A percentile compares a stretch with the other conserved stretches of the same genome.
phyloP scores from a whole-genome alignment of 2,113 vertebrate species.

The Euleptes europaea region DNA sequence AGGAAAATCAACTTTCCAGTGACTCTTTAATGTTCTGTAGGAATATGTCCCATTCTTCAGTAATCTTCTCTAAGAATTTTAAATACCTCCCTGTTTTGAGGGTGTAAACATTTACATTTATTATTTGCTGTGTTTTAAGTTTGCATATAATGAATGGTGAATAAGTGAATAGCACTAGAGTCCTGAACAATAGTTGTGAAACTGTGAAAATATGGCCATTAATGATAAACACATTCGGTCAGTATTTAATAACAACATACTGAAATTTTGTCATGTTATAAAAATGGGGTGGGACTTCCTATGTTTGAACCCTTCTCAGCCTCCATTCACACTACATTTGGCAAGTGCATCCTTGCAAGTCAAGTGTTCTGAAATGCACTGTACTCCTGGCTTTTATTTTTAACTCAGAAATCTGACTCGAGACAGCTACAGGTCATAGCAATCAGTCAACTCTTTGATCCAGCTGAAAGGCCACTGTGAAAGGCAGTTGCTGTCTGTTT shows the following conservation, averaged over 20 bases:
- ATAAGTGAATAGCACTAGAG: background rate
- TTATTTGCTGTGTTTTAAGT: background rate
- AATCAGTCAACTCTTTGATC: background rate
- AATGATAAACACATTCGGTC: slow-evolving; percentile 34
- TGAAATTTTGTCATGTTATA: slow-evolving; percentile 37
- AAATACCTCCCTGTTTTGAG: background rate
- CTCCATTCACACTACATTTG: slow-evolving; percentile 14
- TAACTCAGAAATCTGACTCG: background rate
- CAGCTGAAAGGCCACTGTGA: background rate
- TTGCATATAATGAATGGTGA: background rate
- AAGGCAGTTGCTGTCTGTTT: background rate
- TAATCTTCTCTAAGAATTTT: background rate
- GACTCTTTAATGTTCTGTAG: background rate
- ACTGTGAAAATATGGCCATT: slow-evolving; percentile 50
- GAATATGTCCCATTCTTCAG: background rate
- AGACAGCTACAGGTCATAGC: background rate
- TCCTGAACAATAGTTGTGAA: slow-evolving; percentile 33
- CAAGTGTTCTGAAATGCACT: background rate
- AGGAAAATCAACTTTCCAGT: rapidly evolving
- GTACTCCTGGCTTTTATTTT: background rate
- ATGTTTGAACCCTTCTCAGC: slow-evolving; percentile 1
- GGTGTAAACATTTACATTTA: background rate
- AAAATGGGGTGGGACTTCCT: slow-evolving; percentile 44
- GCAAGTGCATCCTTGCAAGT: slow-evolving; percentile 13
- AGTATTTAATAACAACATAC: slow-evolving; percentile 36